Evolutionary conservation across 2,113 vertebrate genomes (phyloP).

Genomic region (Sinosuthora webbiana): DNA sequence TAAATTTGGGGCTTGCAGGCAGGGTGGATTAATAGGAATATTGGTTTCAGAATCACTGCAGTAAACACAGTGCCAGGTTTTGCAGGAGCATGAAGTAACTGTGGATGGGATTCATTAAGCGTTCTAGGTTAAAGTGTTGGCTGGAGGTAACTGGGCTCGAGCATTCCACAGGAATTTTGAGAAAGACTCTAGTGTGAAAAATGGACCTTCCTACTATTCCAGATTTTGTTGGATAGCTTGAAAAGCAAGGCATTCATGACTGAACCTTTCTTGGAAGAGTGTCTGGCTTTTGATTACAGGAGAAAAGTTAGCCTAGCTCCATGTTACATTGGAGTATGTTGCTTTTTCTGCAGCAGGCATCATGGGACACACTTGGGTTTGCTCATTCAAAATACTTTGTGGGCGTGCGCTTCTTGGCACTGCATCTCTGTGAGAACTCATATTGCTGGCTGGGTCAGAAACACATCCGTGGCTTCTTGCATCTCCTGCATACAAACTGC

Average conservation of each 20-base stretch:
- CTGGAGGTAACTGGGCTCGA: neutral
- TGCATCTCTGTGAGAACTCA: neutral
- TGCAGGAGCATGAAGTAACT: neutral
- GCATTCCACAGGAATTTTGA: neutral
- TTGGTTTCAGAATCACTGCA: neutral
- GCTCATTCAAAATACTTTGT: neutral
- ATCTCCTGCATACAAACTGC: neutral
- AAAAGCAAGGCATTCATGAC: neutral
- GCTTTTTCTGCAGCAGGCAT: neutral
- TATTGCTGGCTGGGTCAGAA: neutral
- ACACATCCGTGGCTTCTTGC: neutral
- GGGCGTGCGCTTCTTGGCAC: neutral
- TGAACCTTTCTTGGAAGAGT: neutral
- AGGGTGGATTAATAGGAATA: neutral
- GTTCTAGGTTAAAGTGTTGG: neutral
- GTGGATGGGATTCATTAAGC: neutral
- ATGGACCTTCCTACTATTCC: neutral
- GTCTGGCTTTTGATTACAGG: neutral
- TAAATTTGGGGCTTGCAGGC: neutral
- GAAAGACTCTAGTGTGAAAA: neutral
- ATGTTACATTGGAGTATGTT: neutral
- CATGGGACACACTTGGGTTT: neutral
- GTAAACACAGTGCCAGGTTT: neutral
- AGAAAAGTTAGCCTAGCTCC: neutral
- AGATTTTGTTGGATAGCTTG: neutral